A percentile compares a stretch with the other conserved stretches of the same genome.
phyloP scores from a whole-genome alignment of 2,888 invertebrate species.

The Lasioglossum figueresi region DNA sequence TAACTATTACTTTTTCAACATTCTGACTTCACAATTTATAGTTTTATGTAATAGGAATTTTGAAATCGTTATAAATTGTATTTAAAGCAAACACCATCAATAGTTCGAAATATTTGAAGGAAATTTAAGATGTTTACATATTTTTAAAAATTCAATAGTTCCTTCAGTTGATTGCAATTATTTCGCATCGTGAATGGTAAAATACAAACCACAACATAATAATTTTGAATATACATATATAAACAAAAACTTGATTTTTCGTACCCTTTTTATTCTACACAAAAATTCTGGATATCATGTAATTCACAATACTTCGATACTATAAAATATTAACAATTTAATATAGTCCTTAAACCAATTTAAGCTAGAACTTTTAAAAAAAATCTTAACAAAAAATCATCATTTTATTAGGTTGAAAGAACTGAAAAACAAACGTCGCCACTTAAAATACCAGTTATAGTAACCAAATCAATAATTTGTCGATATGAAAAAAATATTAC shows the following conservation, averaged over 20 bases:
- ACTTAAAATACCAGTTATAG: not conserved
- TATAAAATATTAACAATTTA: slow-evolving; percentile 2
- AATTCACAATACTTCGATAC: not conserved
- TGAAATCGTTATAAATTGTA: not conserved
- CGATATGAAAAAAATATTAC: not conserved
- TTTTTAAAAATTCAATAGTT: no score
- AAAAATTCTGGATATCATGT: not conserved
- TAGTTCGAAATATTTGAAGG: not conserved
- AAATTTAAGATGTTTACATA: not conserved
- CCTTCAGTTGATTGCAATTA: no score
- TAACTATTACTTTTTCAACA: not conserved
- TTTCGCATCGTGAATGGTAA: no score
- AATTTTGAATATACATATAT: not conserved
- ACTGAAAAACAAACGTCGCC: not conserved
- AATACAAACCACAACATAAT: not conserved
- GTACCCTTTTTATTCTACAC: not conserved
- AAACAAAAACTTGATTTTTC: not conserved
- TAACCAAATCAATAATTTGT: not conserved
- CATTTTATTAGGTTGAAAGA: not conserved
- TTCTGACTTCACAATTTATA: not conserved
- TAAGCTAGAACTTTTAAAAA: not conserved
- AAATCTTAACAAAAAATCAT: not conserved
- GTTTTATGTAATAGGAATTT: not conserved
- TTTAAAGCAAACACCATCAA: not conserved
- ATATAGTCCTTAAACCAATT: not conserved